Evolutionary conservation across 2,797 vertebrate species (phyloP), one percentile per base, ranked within the genome.

Genomic region (Halcyon leucocephala): DNA sequence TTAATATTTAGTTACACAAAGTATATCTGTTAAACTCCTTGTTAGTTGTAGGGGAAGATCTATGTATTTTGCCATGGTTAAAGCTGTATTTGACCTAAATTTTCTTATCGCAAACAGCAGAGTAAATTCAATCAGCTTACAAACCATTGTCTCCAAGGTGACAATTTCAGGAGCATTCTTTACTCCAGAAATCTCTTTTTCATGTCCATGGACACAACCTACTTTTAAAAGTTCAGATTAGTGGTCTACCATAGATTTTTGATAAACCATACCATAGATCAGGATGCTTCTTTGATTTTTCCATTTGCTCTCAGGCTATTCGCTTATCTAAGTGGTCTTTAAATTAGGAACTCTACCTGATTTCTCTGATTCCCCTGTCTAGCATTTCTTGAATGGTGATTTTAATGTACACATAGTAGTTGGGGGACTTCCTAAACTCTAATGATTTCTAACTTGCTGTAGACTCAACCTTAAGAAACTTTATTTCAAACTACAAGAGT

Each of bases 221-320:
- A 17, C 9, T 74, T 64, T 2, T 15, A 62, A 69, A 85, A 70
- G 29, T 2, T 79, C 33, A 39, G 2, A 31, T 21, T 12, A 15
- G 3, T 51, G 2, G 3, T 28, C 11, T 24, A 12, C 20, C 20
- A 17, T 4, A 26, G 21, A 19, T 39, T 5, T 76, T n/a, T 76
- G 26, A 28, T 5, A 57, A 58, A 48, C 8, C 24, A 18, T 52
- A 46, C 3, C 0, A 0, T 2, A 26, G 18, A 21, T 21, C 33
- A 73, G 44, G 19, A 1, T 28, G 29, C 11, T 33, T 5, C 14
- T 82, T 31, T 5, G 5, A 57, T 70, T 71, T 41, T 87, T 61
- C 24, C 39, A 14, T 58, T 65, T 80, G 6, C n/a, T 78, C 18
- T 80, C 7, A 48, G 61, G 26, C 3, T 72, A 14, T 72, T 84